phyloP scores from a whole-genome alignment of 2,888 invertebrate genomes.

The Bombylius discolor region DNA sequence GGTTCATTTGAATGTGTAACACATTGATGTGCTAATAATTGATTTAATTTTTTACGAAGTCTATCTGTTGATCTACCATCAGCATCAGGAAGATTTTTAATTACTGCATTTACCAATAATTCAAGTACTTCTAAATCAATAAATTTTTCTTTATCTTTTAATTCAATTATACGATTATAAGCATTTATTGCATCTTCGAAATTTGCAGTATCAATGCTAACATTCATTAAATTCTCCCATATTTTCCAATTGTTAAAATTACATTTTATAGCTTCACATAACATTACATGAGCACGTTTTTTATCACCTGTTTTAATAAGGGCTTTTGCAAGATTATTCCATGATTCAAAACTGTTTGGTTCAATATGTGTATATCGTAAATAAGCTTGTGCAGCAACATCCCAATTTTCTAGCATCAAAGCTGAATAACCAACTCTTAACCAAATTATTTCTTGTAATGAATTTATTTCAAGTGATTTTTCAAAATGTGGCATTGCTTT shows the following conservation, averaged over 20 bases:
- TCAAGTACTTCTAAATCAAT: conserved; percentile 62
- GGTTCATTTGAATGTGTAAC: conserved; percentile 48
- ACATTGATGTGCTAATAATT: conserved; percentile 31
- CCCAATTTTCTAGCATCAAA: conserved; percentile 65
- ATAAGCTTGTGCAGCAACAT: conserved; percentile 71
- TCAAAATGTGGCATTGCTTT: conserved; percentile 71
- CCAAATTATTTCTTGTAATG: conserved; percentile 79
- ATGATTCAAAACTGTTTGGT: conserved; percentile 82
- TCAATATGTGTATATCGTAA: conserved; percentile 78
- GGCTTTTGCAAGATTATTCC: conserved; percentile 95
- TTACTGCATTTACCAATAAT: conserved; percentile 57
- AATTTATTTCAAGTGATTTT: conserved; percentile 71
- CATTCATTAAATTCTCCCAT: conserved; percentile 89
- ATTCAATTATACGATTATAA: conserved; percentile 71
- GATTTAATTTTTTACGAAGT: conserved; percentile 27
- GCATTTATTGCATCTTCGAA: conserved; percentile 76
- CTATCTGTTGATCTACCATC: conserved; percentile 40
- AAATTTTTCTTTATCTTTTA: conserved; percentile 59
- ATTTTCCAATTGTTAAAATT: conserved; percentile 85
- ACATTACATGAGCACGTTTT: conserved; percentile 65
- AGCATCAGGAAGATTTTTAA: conserved; percentile 49
- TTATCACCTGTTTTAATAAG: conserved; percentile 81
- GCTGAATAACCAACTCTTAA: conserved; percentile 75
- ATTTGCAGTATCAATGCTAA: conserved; percentile 74
- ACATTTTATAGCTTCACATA: conserved; percentile 81